phyloP scores from a whole-genome alignment of 2,113 vertebrate genomes.

The Callipepla squamata region DNA sequence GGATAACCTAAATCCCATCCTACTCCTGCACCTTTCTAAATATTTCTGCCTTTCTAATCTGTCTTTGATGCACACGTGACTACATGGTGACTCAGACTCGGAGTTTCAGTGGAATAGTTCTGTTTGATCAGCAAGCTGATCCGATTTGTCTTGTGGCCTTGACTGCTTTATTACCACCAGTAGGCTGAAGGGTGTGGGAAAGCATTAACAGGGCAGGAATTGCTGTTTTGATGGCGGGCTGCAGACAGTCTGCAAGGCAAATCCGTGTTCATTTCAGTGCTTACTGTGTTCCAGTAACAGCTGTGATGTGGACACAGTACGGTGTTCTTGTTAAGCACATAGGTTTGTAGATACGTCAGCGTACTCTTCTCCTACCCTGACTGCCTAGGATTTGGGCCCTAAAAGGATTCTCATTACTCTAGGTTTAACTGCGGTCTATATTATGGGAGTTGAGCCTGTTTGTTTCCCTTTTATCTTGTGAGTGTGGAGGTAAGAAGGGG shows the following conservation, averaged over 20 bases:
- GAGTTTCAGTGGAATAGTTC: conserved; percentile 18
- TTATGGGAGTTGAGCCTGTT: neutral
- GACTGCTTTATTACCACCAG: neutral
- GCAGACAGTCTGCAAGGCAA: neutral
- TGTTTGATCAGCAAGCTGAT: conserved; percentile 33
- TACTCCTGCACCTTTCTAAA: neutral
- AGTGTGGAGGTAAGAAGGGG: neutral
- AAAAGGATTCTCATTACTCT: neutral
- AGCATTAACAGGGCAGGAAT: neutral
- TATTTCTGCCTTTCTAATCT: neutral
- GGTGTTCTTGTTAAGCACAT: neutral
- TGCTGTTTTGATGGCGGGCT: conserved; percentile 10
- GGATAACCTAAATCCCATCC: neutral
- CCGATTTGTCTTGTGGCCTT: neutral
- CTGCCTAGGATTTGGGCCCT: neutral
- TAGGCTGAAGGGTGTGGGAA: conserved; percentile 11
- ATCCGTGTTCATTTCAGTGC: neutral
- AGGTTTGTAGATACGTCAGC: neutral
- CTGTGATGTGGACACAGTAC: neutral
- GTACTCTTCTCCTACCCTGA: neutral
- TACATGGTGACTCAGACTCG: conserved; percentile 7
- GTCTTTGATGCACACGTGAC: neutral
- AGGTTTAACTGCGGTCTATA: neutral
- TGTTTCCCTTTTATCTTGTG: neutral
- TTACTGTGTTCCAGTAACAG: neutral